phyloP scores from a whole-genome alignment of 1,140 invertebrate species.

The Nasonia vitripennis region DNA sequence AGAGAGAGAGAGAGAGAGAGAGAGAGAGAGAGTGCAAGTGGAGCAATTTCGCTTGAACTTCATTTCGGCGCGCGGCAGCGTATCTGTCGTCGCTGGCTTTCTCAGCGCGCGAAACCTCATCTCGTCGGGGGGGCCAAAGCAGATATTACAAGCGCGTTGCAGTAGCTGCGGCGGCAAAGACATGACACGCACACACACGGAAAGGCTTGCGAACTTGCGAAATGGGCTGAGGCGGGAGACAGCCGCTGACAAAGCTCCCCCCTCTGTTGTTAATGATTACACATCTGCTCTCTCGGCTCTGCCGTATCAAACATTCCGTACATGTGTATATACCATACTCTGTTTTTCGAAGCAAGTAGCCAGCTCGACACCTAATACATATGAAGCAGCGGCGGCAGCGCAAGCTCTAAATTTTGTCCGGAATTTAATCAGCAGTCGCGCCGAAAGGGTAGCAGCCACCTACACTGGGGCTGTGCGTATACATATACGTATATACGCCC shows the following conservation, averaged over 20 bases:
- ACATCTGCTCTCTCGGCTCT: no score
- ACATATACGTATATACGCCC: not conserved
- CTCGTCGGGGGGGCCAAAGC: not conserved
- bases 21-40: not conserved
- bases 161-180: not conserved
- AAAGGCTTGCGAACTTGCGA: not conserved
- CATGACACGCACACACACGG: not conserved
- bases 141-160: conserved; percentile 17
- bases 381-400: not conserved
- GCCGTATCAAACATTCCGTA: no score
- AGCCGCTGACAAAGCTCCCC: not conserved
- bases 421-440: conserved; percentile 38
- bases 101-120: conserved; percentile 20
- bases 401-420: conserved; percentile 4
- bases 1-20: not conserved
- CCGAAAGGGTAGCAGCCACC: not conserved
- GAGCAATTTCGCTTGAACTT: conserved; percentile 14
- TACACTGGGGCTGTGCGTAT: no score
- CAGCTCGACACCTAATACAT: not conserved
- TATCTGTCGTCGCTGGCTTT: not conserved
- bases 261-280: no score
- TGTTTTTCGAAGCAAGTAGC: not conserved
- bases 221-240: not conserved
- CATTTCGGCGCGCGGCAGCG: not conserved
- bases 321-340: no score